A percentile compares a stretch with the other conserved stretches of the same genome.
Conservation (phyloP, 1,140 invertebrate species). For the Onthophagus taurus region DNA sequence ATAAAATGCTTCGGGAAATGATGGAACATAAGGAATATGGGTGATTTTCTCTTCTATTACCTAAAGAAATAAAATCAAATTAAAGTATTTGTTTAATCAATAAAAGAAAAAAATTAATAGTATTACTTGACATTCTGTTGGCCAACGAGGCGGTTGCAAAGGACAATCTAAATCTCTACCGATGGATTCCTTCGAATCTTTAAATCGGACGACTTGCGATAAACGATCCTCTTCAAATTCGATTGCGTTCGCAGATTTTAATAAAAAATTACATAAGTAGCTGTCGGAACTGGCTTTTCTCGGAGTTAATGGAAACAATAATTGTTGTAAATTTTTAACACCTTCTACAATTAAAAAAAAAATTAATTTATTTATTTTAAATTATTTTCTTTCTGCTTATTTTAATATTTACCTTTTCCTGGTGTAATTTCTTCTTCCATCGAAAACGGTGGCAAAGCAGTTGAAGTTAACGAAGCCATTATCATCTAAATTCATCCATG, state of each 20-base stretch:
- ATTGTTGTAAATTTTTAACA: slow-evolving; percentile 49
- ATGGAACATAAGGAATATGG: slow-evolving; percentile 64
- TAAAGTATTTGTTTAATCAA: slow-evolving; percentile 4
- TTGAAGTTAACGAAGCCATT: too few relatives aligned
- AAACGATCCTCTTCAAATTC: slow-evolving; percentile 8
- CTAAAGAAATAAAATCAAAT: slow-evolving; percentile 38
- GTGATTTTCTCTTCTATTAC: slow-evolving; percentile 72
- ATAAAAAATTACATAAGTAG: slow-evolving; percentile 16
- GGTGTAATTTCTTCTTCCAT: too few relatives aligned
- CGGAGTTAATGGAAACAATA: slow-evolving; percentile 44
- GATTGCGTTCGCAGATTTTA: slow-evolving; percentile 6
- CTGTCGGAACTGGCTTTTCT: slow-evolving; percentile 19
- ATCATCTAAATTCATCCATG: too few relatives aligned
- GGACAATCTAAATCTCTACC: slow-evolving; percentile 51
- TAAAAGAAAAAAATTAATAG: slow-evolving; percentile 12
- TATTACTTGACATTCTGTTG: slow-evolving; percentile 73
- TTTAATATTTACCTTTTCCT: too few relatives aligned
- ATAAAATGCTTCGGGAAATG: slow-evolving; percentile 72
- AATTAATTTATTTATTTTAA: too few relatives aligned
- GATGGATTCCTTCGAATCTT: slow-evolving; percentile 54
- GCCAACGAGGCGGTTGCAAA: slow-evolving; percentile 74
- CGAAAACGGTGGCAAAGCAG: too few relatives aligned
- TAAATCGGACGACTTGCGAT: slow-evolving; percentile 44
- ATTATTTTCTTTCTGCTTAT: too few relatives aligned
- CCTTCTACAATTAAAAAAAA: too few relatives aligned